Percentiles rank a stretch among this genome's conserved stretches.
phyloP scores from a whole-genome alignment of 2,888 invertebrate species.

The Rhyacophila evoluta region DNA sequence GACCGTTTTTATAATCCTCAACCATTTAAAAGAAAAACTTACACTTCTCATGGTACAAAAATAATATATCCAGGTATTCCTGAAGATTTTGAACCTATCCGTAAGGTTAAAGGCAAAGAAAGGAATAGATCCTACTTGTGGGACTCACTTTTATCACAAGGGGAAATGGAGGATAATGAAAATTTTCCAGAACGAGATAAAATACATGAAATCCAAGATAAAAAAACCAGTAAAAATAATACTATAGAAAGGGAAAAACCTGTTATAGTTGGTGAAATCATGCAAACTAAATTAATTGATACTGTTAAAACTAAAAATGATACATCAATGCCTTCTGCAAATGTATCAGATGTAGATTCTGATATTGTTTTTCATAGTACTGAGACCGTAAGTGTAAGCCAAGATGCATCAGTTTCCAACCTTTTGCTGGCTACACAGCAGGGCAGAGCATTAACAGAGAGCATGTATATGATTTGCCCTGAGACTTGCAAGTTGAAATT shows the following conservation, averaged over 20 bases:
- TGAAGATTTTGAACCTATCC: constrained; percentile 29
- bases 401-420: constrained; percentile 47
- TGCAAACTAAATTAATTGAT: constrained; percentile 30
- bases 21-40: constrained; percentile 59
- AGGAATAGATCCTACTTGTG: constrained; percentile 45
- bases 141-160: constrained; percentile 40
- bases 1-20: constrained; percentile 63
- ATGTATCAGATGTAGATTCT: constrained; percentile 41
- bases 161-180: constrained; percentile 41
- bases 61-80: constrained; percentile 59
- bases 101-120: background rate
- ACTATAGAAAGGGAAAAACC: constrained; percentile 29
- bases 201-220: background rate
- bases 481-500: constrained; percentile 58
- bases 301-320: background rate
- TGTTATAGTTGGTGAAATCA: background rate
- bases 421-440: constrained; percentile 41
- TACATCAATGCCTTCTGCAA: constrained; percentile 42
- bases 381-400: constrained; percentile 38
- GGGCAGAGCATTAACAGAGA: constrained; percentile 58
- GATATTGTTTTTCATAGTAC: constrained; percentile 43
- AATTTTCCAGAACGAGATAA: constrained; percentile 54
- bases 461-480: constrained; percentile 59
- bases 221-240: background rate
- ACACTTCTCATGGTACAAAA: constrained; percentile 61